Base-by-base conservation (phyloP, 2,888 invertebrate genomes). In the Drosophila meridiana region DNA sequence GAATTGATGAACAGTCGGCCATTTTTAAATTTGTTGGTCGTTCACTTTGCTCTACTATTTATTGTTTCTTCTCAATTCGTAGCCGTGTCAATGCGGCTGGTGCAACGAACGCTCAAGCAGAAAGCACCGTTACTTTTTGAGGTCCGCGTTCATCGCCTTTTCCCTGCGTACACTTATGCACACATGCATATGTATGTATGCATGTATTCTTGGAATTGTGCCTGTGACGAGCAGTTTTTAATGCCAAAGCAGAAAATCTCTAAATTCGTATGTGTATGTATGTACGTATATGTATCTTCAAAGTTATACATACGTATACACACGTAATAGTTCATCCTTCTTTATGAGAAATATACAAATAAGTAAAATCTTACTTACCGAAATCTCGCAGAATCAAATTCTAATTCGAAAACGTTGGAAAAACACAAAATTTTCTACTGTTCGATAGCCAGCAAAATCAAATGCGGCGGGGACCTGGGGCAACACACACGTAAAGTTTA, bases 1-100 rank as follows among this genome's bases (percentile, higher is more conserved):
- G 59, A 72, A 43, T 45, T 53, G 9, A 32, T 63, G 14, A 55
- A 28, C 36, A 2, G 20, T 56, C 28, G 73, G 73, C 80, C 80
- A 80, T 79, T 50, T 78, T 78, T 1, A 56, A 74, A 69, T 47
- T 66, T 69, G 48, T 79, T 76, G 78, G 72, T 78, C 79, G 69
- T 76, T 73, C 79, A 79, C 79, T 79, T 79, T 65, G 52, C 14
- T 28, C 8, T 32, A 52, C 28, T 67, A 36, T 63, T 74, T 78
- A 48, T 65, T 62, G 45, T 38, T 55, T 47, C 60, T 60, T 30
- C 32, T 53, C n/a, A 57, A 57, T 45, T 52, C 20, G 26, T 45
- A 47, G 60, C 13, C 57, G 30, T n/a, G 26, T 9, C 26, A 52
- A 43, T 30, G 38, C 32, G 56, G 42, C 65, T 71, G 14, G 78